A percentile compares a stretch with the other conserved stretches of the same genome.
Evolutionary conservation across 1,140 invertebrate species (phyloP).

Genomic region (Drosophila arawakana): DNA sequence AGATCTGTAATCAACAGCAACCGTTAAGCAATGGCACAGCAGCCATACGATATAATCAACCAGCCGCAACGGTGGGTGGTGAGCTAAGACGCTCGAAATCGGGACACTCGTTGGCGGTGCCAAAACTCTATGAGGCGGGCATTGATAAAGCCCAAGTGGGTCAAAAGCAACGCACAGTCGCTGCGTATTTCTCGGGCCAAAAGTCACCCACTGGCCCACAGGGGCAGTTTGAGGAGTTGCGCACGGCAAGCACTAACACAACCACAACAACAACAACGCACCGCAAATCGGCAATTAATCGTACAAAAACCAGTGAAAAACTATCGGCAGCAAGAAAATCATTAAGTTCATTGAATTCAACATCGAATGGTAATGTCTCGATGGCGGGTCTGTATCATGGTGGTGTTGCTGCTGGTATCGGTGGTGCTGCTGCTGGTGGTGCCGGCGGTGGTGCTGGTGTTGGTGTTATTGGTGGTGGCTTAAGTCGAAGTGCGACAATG

Average conservation of each 20-base stretch:
- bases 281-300: slow-evolving; percentile 84
- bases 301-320: slow-evolving; percentile 85
- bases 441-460: slow-evolving; percentile 56
- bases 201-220: slow-evolving; percentile 68
- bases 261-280: slow-evolving; percentile 36
- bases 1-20: slow-evolving; percentile 85
- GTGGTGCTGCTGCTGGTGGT: slow-evolving; percentile 61
- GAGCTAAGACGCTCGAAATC: slow-evolving; percentile 89
- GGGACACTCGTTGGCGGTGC: slow-evolving; percentile 88
- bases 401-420: slow-evolving; percentile 37
- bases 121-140: slow-evolving; percentile 92
- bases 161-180: slow-evolving; percentile 91
- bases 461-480: slow-evolving; percentile 62
- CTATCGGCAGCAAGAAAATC: slow-evolving; percentile 84
- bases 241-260: slow-evolving; percentile 43
- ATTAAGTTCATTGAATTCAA: slow-evolving; percentile 65
- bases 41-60: slow-evolving; percentile 9
- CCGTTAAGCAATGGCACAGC: slow-evolving; percentile 35
- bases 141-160: slow-evolving; percentile 89
- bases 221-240: slow-evolving; percentile 54
- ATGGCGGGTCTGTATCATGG: slow-evolving; percentile 76
- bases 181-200: slow-evolving; percentile 89
- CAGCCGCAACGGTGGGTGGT: slow-evolving; percentile 59
- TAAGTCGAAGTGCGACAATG: slow-evolving; percentile 90
- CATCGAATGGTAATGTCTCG: slow-evolving; percentile 75